Percentiles rank a stretch among this genome's conserved stretches.
phyloP scores from a whole-genome alignment of 2,113 vertebrate genomes.

The Neotragus pygmaeus region DNA sequence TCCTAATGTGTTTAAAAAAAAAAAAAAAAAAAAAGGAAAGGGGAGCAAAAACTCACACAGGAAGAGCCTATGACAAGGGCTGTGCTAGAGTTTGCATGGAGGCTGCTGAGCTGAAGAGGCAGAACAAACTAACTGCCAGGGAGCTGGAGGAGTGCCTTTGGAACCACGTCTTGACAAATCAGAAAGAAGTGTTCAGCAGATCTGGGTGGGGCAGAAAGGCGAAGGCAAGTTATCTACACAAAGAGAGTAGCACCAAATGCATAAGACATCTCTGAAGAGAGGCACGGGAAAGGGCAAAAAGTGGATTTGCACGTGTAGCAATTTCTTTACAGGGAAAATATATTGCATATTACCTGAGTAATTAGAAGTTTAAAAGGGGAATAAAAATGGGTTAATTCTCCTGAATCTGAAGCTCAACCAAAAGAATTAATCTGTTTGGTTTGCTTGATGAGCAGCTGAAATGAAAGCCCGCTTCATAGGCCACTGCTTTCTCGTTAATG shows the following conservation, averaged over 20 bases:
- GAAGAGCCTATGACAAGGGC: neutral
- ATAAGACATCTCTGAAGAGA: neutral
- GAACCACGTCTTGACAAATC: neutral
- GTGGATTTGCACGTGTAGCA: neutral
- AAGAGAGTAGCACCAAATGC: neutral
- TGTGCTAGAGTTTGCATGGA: neutral
- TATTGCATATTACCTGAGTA: neutral
- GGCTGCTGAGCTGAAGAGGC: neutral
- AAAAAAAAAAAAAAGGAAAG: neutral
- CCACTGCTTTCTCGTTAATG: neutral
- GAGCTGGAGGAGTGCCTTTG: neutral
- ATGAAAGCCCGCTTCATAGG: neutral
- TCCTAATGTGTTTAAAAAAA: neutral
- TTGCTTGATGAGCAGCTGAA: neutral
- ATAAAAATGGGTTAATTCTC: neutral
- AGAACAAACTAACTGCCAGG: neutral
- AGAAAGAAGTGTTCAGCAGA: neutral
- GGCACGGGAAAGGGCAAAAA: neutral
- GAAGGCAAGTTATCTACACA: neutral
- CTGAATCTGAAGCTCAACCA: neutral
- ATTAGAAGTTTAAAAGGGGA: neutral
- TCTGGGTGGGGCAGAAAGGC: rapidly evolving
- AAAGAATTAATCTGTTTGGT: neutral
- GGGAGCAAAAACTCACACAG: neutral
- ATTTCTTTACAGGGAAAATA: neutral